Conservation (phyloP, 2,888 invertebrate species). For the Caenorhabditis doughertyi region DNA sequence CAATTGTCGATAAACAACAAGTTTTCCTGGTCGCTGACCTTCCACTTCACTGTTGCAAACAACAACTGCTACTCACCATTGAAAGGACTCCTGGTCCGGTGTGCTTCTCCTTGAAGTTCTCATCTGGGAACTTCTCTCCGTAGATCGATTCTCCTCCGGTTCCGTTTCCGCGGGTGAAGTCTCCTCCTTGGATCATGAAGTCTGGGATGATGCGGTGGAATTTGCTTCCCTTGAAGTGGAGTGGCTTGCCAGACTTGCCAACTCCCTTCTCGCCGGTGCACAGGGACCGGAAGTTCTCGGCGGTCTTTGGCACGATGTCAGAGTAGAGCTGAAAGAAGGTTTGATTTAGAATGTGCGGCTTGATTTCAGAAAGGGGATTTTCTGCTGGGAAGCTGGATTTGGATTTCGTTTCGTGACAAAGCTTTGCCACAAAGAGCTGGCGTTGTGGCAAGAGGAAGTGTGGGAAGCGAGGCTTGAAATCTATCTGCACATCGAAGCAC, state of each 20-base stretch:
- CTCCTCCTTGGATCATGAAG: conserved; percentile 95
- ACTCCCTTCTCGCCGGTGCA: conserved; percentile 97
- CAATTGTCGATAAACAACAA: too few species aligned
- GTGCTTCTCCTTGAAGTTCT: conserved; percentile 90
- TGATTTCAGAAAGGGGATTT: too few species aligned
- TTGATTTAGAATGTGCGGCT: too few species aligned
- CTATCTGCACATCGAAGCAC: too few species aligned
- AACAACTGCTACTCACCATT: too few species aligned
- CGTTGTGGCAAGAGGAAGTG: too few species aligned
- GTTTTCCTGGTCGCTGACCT: too few species aligned
- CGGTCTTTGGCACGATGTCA: conserved; percentile 93
- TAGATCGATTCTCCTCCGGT: conserved; percentile 95
- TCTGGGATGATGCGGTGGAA: conserved; percentile 98
- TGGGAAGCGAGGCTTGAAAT: too few species aligned
- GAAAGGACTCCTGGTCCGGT: conserved; percentile 87
- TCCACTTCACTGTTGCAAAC: too few species aligned
- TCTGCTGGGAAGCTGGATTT: too few species aligned
- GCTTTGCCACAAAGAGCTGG: too few species aligned
- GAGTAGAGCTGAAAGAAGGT: conserved; percentile 88
- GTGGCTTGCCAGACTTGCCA: conserved; percentile 86
- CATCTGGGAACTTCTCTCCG: conserved; percentile 92
- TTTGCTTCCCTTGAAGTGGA: conserved; percentile 89
- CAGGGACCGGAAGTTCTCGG: conserved; percentile 95
- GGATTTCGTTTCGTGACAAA: too few species aligned
- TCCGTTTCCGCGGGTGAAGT: conserved; percentile 94